Percentiles rank a stretch among this genome's conserved stretches.
Conservation (phyloP, 2,888 invertebrate species). For the Ophonus ardosiacus region DNA sequence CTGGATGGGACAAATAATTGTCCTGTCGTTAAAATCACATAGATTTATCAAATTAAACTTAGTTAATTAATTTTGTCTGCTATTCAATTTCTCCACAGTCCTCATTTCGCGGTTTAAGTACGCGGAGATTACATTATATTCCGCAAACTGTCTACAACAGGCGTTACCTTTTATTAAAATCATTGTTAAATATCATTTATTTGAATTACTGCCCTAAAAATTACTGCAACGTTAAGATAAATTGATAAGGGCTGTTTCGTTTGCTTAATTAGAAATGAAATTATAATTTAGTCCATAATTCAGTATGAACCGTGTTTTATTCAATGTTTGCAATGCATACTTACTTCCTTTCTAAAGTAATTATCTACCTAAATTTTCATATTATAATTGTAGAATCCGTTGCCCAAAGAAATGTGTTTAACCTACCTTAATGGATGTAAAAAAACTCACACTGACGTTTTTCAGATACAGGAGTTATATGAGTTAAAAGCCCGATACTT, state of each 20-base stretch:
- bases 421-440: too few species aligned
- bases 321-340: too few species aligned
- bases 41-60: conserved; percentile 25
- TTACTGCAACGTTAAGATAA: neutral
- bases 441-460: too few species aligned
- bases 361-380: too few species aligned
- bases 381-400: too few species aligned
- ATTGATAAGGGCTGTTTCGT: neutral
- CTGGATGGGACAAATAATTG: conserved; percentile 4
- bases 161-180: conserved; percentile 33
- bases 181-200: neutral
- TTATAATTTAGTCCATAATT: neutral
- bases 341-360: too few species aligned
- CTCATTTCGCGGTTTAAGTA: conserved; percentile 29
- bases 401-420: too few species aligned
- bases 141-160: conserved; percentile 21
- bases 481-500: too few species aligned
- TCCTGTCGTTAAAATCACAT: conserved; percentile 16
- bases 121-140: conserved; percentile 22
- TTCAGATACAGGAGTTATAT: too few species aligned
- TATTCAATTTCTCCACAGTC: conserved; percentile 7
- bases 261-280: neutral
- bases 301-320: neutral
- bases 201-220: neutral
- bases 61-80: conserved; percentile 37